Evolutionary conservation across 2,113 vertebrate genomes (phyloP), one percentile per base, ranked within the genome.

Genomic region (Oxygymnocypris stewartii): DNA sequence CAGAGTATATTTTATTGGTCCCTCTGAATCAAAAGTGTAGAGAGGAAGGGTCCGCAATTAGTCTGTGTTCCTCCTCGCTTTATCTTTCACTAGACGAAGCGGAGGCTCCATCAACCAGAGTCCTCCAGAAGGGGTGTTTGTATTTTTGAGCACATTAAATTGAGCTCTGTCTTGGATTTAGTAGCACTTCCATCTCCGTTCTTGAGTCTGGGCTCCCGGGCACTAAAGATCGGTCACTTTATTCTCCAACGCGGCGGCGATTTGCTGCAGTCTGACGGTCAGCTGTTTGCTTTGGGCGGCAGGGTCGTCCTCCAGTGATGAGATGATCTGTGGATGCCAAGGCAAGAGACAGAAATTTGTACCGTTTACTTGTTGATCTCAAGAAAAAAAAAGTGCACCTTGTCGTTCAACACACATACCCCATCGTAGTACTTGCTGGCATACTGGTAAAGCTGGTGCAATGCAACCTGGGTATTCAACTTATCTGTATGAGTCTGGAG

Each of bases 341-440:
- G 16, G 51, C 28, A 67, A 44, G 73, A 42, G 47, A 83, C 11
- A 44, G 31, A 63, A 12, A 11, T 76, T 28, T 76, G 73, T 28
- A 42, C 0, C 1, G 0, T 11, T 54, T 54, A 73, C 2, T 73
- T 23, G 20, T 12, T 73, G 69, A 40, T 11, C 35, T 40, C 35
- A 6, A 40, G 35, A 31, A 51, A 0, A 16, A 42, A 51, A 14
- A 31, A 31, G 8, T 54, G 47, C 2, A 51, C 8, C 47, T 13
- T 6, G 44, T 51, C 13, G 47, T 28, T 28, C 47, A n/a, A 9
- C 37, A 44, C 44, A 14, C 13, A 76, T 73, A 23, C 97, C 96
- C 95, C 96, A 42, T 99, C 97, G 0, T 98, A 99, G 96, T 99
- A 98, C 93, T 98, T 99, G 95, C 97, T 99, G 74, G 97, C 97